Base-by-base conservation (phyloP, 2,113 vertebrate genomes). In the Alectura lathami region DNA sequence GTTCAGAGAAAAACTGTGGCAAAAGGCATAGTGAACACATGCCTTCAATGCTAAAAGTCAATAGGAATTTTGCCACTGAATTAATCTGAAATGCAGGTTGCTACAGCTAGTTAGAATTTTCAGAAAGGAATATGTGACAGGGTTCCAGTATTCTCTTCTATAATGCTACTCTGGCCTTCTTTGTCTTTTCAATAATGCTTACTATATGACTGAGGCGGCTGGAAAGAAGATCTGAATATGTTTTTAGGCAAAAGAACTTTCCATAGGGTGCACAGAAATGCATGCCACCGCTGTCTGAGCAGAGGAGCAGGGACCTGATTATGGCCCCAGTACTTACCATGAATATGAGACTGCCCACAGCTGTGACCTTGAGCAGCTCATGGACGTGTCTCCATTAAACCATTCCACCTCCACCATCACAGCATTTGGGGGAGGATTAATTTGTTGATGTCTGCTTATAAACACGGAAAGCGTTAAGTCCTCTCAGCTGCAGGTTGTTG, bases 221-320 rank as follows among this genome's bases (percentile, higher is more conserved):
- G 80, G 75, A 85, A 79, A 79, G 77, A 93, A 92, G 70, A 83
- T 88, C 76, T 72, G n/a, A 91, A 54, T 68, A 72, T 43, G 15
- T 66, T 93, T 95, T 94, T 57, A 83, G 70, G 57, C 26, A 83
- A 34, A 91, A 84, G 32, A 73, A 68, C 48, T 87, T 50, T n/a
- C 30, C 38, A 3, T 70, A 54, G 72, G 8, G 40, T 86, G 48
- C 57, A 60, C 26, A 23, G 24, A 73, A 84, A 8, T 48, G 50
- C 24, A 4, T 87, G 73, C 62, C 50, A 17, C 56, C 38, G 53
- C 48, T 57, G 11, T 29, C 24, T 79, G 62, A 92, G 59, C 54
- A 68, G 47, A 74, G 40, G 34, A 73, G 72, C 4, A 10, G 38
- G 34, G 42, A 64, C 38, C 48, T 66, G 68, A 69, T 62, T 73